Evolutionary conservation across 2,888 invertebrate species (phyloP), one percentile per base, ranked within the genome.

Genomic region (Cantharis rufa): DNA sequence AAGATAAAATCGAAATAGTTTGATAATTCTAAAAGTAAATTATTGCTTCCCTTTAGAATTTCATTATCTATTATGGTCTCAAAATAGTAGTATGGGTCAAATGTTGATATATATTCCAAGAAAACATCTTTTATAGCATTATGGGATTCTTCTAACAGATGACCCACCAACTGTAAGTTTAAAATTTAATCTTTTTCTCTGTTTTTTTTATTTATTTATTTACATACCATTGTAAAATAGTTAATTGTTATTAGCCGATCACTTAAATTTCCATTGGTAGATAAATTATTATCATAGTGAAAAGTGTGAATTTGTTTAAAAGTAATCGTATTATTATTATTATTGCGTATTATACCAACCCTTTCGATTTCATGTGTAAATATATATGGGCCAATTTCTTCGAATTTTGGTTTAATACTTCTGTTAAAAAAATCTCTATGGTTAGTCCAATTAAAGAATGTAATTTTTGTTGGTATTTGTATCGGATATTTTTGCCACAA

Each of bases 1-100:
- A 83, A 89, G 18, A 91, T 90, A 0, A 90, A 85, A 0, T 92
- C 92, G 73, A 93, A 83, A 80, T 89, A 90, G 79, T 90, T 90
- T 0, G 93, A 93, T 78, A 94, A 86, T 61, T 92, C 91, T 76
- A 97, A 90, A 71, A 96, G 86, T 0, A 91, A 88, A 85, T 97
- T 96, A 1, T 91, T 89, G 85, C 95, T 97, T 0, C 97, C 97
- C 2, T 93, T 93, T 84, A 96, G 95, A 0, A 96, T 89, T 18
- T 95, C 87, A 83, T 96, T 91, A 7, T 91, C 90, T 0, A 92
- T 93, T 0, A 91, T 89, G 84, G 91, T 93, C 0, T 91, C 91
- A 0, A 93, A 89, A 2, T 91, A 88, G 16, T 94, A 86, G 10
- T 89, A 87, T 71, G 92, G 90, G 11, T 90, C 87, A 69, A 92